Base-by-base conservation (phyloP, 1,140 invertebrate species). In the Cydia fagiglandana region DNA sequence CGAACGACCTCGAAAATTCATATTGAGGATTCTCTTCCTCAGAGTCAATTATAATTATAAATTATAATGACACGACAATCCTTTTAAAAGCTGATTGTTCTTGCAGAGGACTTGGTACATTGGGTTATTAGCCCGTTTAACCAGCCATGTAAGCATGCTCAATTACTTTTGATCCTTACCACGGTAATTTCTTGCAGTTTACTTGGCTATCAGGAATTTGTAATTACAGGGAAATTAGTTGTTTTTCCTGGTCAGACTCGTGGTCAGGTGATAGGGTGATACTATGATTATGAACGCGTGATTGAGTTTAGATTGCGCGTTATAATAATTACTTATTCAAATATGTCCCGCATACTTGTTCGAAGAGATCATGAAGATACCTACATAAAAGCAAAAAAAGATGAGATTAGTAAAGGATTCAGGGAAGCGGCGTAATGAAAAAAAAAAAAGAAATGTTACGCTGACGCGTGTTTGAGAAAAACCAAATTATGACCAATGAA, bases 381-480 rank as follows among this genome's bases (percentile, higher is more conserved):
- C 2, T 24, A 24, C 30, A 30, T 24, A 24, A 30, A 30, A 1
- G 30, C 4, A 30, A 30, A 4, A 4, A 30, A 30, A 30, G 30
- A 2, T 30, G 30, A 30, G 30, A 30, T 30, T 30, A 30, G 30
- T 30, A 30, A 1, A 30, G 30, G 2, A 30, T 3, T 3, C 2
- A 30, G 2, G 30, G 4, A 30, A 30, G 30, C 4, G 30, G 4
- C 30, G 1, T 30, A 30, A 3, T 94, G n/a, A n/a, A n/a, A n/a
- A n/a, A n/a, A n/a, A n/a, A n/a, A n/a, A n/a, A n/a, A n/a, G n/a
- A n/a, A n/a, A n/a, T n/a, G n/a, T n/a, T n/a, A n/a, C n/a, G n/a
- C n/a, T n/a, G n/a, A n/a, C n/a, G n/a, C n/a, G n/a, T n/a, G n/a
- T n/a, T n/a, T n/a, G n/a, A n/a, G n/a, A n/a, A n/a, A n/a, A n/a